Evolutionary conservation across 2,888 invertebrate genomes (phyloP).

Genomic region (Euphydryas editha): DNA sequence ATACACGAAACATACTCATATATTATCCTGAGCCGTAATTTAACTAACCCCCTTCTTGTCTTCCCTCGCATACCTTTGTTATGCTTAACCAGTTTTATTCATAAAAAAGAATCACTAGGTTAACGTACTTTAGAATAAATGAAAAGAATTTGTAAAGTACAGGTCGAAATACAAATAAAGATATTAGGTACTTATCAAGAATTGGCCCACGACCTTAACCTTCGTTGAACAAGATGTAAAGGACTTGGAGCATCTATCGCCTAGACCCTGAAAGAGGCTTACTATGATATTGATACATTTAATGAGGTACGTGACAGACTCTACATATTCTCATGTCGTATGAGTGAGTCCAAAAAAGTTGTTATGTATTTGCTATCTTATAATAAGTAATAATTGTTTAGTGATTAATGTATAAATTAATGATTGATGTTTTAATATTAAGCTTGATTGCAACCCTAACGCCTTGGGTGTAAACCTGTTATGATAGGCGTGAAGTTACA

Average conservation of each 20-base stretch:
- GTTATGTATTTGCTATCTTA: no score
- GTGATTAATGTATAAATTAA: no score
- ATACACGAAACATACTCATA: not conserved
- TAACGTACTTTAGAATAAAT: constrained; percentile 31
- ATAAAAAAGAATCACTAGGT: constrained; percentile 31
- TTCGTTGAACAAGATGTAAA: not conserved
- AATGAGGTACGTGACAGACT: no score
- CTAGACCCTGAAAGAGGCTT: no score
- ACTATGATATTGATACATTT: no score
- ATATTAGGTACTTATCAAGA: not conserved
- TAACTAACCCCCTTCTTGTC: constrained; percentile 50
- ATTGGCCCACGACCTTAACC: not conserved
- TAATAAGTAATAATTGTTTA: no score
- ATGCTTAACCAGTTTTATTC: constrained; percentile 35
- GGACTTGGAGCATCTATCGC: not conserved
- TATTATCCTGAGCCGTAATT: constrained; percentile 1
- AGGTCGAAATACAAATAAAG: constrained; percentile 3
- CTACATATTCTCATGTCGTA: no score
- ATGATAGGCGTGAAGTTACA: no score
- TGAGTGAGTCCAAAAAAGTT: no score
- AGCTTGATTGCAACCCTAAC: no score
- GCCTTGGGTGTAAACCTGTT: no score
- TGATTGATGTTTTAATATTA: no score
- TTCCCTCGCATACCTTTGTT: constrained; percentile 51
- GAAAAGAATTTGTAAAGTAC: constrained; percentile 6